Conservation (phyloP, 1,140 invertebrate species). For the Copidosoma floridanum region DNA sequence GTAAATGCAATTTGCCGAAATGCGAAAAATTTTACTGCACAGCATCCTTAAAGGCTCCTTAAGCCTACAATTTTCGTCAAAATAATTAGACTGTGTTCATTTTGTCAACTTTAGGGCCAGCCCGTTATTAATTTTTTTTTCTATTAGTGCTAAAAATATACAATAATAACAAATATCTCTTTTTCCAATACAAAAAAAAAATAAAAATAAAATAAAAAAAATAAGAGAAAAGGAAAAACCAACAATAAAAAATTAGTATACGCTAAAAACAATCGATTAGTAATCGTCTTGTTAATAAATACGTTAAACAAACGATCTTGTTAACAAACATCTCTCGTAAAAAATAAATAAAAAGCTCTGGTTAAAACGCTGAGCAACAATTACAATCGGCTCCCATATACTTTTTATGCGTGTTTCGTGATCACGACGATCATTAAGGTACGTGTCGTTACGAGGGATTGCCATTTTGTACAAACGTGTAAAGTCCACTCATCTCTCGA, state of each 20-base stretch:
- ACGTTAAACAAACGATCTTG: conserved; percentile 2
- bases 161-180: conserved; percentile 26
- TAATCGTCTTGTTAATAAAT: no score
- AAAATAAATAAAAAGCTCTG: conserved; percentile 2
- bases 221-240: conserved; percentile 1
- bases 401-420: no score
- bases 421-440: no score
- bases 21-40: conserved; percentile 14
- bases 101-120: conserved; percentile 22
- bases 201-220: conserved; percentile 10
- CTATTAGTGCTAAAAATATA: conserved; percentile 21
- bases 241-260: no score
- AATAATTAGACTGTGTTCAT: conserved; percentile 11
- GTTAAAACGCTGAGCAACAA: conserved; percentile 8
- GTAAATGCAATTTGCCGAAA: not conserved
- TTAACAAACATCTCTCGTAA: conserved; percentile 17
- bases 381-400: conserved; percentile 21
- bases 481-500: no score
- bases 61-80: conserved; percentile 8
- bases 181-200: conserved; percentile 23
- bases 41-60: conserved; percentile 25
- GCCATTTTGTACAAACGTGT: no score
- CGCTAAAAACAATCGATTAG: no score
- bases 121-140: conserved; percentile 22
- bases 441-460: no score